Percentiles rank a stretch among this genome's conserved stretches.
phyloP scores from a whole-genome alignment of 2,113 vertebrate species.

The Neogale vison region DNA sequence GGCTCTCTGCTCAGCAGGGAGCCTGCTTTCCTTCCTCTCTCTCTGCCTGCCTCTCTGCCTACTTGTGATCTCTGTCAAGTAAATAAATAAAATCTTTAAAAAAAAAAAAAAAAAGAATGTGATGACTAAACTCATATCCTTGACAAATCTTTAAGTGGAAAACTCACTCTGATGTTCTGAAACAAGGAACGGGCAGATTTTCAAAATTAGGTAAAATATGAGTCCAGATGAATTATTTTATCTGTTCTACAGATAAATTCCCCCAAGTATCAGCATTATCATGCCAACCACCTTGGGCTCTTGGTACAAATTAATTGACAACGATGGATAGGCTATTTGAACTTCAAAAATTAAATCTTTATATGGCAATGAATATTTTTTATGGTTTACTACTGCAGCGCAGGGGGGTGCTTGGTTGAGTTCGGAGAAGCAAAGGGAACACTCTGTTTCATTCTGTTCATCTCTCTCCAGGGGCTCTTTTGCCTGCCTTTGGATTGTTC shows the following conservation, averaged over 20 bases:
- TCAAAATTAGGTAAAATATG: constrained; percentile 45
- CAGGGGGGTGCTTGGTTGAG: neutral
- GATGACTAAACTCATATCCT: neutral
- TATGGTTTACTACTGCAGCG: neutral
- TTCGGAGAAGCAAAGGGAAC: constrained; percentile 29
- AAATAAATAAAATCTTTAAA: no score
- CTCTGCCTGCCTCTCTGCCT: no score
- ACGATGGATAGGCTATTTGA: constrained; percentile 34
- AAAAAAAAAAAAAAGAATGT: no score
- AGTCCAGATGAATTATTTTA: constrained; percentile 19
- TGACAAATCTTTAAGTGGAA: neutral
- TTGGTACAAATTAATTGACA: constrained; percentile 58
- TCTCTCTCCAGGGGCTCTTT: constrained; percentile 43
- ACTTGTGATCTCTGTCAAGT: no score
- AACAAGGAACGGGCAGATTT: neutral
- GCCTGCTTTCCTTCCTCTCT: no score
- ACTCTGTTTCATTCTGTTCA: constrained; percentile 10
- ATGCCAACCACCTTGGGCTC: constrained; percentile 11
- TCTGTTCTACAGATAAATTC: constrained; percentile 38
- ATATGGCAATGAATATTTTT: constrained; percentile 59
- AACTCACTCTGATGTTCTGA: neutral
- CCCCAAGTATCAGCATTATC: neutral
- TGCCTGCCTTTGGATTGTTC: constrained; percentile 31
- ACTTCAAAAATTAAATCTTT: constrained; percentile 66
- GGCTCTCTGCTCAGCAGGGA: no score